phyloP scores from a whole-genome alignment of 2,888 invertebrate species.

The Epicampocera succincta region DNA sequence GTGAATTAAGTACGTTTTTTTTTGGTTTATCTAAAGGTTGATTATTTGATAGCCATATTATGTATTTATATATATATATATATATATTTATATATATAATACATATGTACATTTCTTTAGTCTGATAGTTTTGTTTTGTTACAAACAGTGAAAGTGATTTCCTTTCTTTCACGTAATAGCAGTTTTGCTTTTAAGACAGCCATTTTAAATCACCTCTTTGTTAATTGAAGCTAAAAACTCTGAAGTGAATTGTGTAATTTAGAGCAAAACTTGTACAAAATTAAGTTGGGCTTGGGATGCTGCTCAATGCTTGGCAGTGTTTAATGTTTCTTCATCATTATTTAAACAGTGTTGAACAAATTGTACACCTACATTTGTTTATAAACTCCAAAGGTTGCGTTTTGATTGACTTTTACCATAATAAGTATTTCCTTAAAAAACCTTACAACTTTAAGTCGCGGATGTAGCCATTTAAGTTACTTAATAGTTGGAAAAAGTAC shows the following conservation, averaged over 20 bases:
- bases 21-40: too few species aligned
- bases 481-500: too few species aligned
- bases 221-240: constrained; percentile 13
- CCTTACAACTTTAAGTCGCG: too few species aligned
- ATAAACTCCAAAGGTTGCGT: neutral
- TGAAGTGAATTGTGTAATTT: constrained; percentile 37
- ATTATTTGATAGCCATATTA: too few species aligned
- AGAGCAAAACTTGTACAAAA: constrained; percentile 32
- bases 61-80: too few species aligned
- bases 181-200: constrained; percentile 35
- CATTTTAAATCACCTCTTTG: constrained; percentile 46
- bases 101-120: too few species aligned
- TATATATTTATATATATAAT: neutral
- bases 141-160: constrained; percentile 54
- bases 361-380: constrained; percentile 29
- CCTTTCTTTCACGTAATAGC: constrained; percentile 44
- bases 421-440: too few species aligned
- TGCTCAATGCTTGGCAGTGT: constrained; percentile 7
- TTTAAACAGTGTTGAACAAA: constrained; percentile 22
- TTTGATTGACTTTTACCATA: constrained; percentile 1
- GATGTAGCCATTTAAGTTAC: too few species aligned
- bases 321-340: constrained; percentile 11
- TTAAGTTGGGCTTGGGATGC: constrained; percentile 44
- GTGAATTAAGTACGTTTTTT: too few species aligned
- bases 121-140: neutral